Conservation (phyloP, 2,888 invertebrate genomes). For the Monoplex corrugatus region DNA sequence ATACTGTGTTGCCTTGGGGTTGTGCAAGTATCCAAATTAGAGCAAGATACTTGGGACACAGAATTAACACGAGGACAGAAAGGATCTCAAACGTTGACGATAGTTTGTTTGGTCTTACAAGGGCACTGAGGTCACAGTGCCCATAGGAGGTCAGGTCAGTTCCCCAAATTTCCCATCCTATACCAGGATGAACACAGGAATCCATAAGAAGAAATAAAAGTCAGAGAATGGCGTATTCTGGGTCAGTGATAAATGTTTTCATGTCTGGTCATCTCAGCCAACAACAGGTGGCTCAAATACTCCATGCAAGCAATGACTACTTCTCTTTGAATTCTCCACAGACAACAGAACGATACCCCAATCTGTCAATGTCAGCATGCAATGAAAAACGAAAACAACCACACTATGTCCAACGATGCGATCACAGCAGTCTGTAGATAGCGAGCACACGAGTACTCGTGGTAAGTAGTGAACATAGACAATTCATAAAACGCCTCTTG, state of each 20-base stretch:
- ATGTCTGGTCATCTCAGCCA: not conserved
- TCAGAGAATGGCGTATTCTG: too few species aligned
- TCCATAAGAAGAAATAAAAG: too few species aligned
- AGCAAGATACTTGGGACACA: too few species aligned
- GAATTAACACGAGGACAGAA: too few species aligned
- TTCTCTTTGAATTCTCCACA: not conserved
- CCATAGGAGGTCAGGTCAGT: not conserved
- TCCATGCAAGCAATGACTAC: not conserved
- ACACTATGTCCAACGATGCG: not conserved
- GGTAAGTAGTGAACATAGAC: not conserved
- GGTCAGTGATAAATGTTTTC: not conserved
- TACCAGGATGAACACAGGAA: too few species aligned
- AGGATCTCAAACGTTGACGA: too few species aligned
- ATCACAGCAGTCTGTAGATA: not conserved
- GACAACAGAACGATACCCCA: not conserved
- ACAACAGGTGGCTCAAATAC: not conserved
- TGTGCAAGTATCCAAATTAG: too few species aligned
- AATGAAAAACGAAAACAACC: not conserved
- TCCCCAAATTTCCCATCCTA: not conserved
- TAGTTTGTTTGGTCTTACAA: too few species aligned
- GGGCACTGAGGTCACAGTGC: too few species aligned
- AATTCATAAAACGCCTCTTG: not conserved
- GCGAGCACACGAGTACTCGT: not conserved
- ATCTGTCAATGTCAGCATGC: not conserved
- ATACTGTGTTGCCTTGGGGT: too few species aligned